Base-by-base conservation (phyloP, 2,888 invertebrate species). In the Electrophaes corylata region DNA sequence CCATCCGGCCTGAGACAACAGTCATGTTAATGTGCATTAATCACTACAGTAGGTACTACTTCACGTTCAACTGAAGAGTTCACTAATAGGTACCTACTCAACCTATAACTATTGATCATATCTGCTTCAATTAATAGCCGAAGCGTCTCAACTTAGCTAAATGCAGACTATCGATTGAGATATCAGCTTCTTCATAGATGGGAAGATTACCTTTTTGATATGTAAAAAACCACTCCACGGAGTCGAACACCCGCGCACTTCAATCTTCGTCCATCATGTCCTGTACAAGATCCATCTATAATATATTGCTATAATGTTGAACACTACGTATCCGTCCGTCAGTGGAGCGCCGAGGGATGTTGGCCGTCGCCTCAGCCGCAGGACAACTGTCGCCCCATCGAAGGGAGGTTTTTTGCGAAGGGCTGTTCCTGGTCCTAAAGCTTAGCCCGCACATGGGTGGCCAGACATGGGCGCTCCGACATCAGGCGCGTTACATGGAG, bases 391-490 rank as follows among this genome's bases (percentile, higher is more conserved):
- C 98, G 91, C 97, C 97, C 98, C 98, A 98, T 93, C 98, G 96
- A 84, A 98, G 95, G 92, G 97, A 97, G 92, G 98, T 98, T 94
- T 97, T 97, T 94, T 97, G 97, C 93, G 97, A 97, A 94, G 98
- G 98, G 94, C 96, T 97, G 93, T 98, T 98, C 93, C 97, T 96
- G 91, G 97, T 97, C 93, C 95, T 97, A 95, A 97, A 97, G 93
- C 95, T 96, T 95, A 97, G 95, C 94, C 97, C 96, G 94, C 96
- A 97, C 97, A 97, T 97, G 96, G 95, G 84, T 82, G 75, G 69
- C 76, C 78, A 44, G 51, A 37, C 55, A 47, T 44, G 46, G 54
- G 47, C 71, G 70, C 60, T 64, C 75, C 72, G 82, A 81, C 90
- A 88, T 87, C 73, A 71, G 74, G 66, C 76, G 75, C 79, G 83